Conservation (phyloP, 2,888 invertebrate species). For the Phoronis australis region DNA sequence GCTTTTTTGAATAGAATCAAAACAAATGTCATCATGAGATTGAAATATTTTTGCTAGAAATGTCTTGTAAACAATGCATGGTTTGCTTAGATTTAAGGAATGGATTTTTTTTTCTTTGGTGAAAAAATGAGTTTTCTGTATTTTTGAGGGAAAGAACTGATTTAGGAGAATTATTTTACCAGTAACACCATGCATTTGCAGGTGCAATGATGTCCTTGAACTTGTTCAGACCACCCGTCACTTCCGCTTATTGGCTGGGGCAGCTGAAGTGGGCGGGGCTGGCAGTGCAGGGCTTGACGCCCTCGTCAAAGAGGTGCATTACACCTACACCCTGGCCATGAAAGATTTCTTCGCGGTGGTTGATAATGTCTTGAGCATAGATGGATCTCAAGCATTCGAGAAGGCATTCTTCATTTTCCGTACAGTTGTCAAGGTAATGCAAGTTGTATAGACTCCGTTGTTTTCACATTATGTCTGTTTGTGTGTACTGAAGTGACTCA, state of each 20-base stretch:
- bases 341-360: constrained; percentile 43
- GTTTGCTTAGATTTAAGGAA: too few relatives aligned
- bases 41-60: too few relatives aligned
- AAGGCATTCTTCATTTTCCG: constrained; percentile 49
- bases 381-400: constrained; percentile 49
- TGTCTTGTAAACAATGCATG: too few relatives aligned
- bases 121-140: too few relatives aligned
- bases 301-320: constrained; percentile 49
- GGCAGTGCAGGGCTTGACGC: constrained; percentile 49
- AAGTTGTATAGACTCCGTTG: background rate
- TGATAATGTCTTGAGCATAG: constrained; percentile 45
- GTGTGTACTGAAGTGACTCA: too few relatives aligned
- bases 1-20: too few relatives aligned
- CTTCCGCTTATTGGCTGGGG: constrained; percentile 47
- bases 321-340: constrained; percentile 43
- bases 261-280: constrained; percentile 50
- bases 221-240: constrained; percentile 51
- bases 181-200: too few relatives aligned
- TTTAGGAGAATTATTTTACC: too few relatives aligned
- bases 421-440: constrained; percentile 46
- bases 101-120: too few relatives aligned
- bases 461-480: too few relatives aligned
- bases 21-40: too few relatives aligned
- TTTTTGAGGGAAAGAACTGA: too few relatives aligned
- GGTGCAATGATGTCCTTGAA: constrained; percentile 53